A percentile compares a stretch with the other conserved stretches of the same genome.
Evolutionary conservation across 2,888 invertebrate species (phyloP).

Genomic region (Chaetogeoica ovagalla): DNA sequence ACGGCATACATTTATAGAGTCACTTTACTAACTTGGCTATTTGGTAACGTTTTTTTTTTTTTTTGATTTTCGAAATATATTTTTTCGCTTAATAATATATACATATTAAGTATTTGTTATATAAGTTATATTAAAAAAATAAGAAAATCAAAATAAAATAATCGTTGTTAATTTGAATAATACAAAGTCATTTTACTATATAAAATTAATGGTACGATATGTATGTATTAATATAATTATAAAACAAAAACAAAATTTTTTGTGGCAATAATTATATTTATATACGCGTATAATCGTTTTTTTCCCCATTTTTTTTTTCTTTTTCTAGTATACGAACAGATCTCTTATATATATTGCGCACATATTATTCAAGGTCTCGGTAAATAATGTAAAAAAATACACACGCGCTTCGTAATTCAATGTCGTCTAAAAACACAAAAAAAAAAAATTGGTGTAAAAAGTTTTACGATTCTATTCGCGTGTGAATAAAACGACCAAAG

Average conservation of each 20-base stretch:
- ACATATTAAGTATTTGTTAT: no score
- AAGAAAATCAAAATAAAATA: no score
- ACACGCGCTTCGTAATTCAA: constrained; percentile 3
- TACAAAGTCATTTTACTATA: neutral
- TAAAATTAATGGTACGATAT: neutral
- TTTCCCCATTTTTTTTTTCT: neutral
- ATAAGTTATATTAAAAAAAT: no score
- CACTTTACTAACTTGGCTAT: no score
- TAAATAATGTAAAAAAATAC: constrained; percentile 21
- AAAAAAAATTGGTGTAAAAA: neutral
- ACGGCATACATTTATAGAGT: no score
- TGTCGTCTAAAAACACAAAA: constrained; percentile 18
- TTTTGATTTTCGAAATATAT: no score
- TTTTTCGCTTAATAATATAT: no score
- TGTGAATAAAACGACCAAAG: constrained; percentile 4
- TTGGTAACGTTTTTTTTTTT: no score
- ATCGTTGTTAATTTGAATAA: no score
- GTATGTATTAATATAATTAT: neutral
- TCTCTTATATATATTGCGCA: neutral
- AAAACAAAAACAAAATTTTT: neutral
- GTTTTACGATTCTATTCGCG: neutral
- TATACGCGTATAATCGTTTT: neutral
- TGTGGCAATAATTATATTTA: neutral
- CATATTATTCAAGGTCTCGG: constrained; percentile 23
- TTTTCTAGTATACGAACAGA: constrained; percentile 9